phyloP scores from a whole-genome alignment of 2,797 vertebrate genomes.

The Serranus cabrilla region DNA sequence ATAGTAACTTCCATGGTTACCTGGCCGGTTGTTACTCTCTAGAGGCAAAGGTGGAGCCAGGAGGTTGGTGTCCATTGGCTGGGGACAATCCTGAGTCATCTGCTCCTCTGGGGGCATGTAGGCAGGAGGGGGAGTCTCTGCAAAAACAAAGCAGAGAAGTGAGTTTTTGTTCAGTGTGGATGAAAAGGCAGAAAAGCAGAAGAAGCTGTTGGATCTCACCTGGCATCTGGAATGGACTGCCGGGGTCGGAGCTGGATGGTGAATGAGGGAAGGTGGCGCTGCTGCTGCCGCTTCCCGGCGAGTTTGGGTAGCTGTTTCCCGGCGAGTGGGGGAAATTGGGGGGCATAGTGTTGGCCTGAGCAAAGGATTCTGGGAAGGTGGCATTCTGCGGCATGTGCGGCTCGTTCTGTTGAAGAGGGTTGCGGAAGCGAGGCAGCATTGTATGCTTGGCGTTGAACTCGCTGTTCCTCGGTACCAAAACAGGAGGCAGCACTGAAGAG shows the following conservation, averaged over 20 bases:
- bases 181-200: neutral
- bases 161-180: neutral
- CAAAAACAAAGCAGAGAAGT: constrained; percentile 52
- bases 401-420: constrained; percentile 93
- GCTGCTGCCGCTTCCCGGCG: constrained; percentile 94
- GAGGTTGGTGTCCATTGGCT: constrained; percentile 97
- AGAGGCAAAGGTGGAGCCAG: constrained; percentile 91
- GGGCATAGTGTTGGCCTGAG: constrained; percentile 91
- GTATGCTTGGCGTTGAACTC: constrained; percentile 99
- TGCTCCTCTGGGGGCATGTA: constrained; percentile 98
- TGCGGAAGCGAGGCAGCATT: constrained; percentile 97
- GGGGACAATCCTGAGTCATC: constrained; percentile 96
- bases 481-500: constrained; percentile 93
- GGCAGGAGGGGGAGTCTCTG: constrained; percentile 97
- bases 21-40: constrained; percentile 92
- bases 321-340: constrained; percentile 89
- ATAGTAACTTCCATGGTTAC: constrained; percentile 76
- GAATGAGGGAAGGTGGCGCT: constrained; percentile 95
- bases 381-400: constrained; percentile 98
- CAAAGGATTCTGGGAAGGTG: constrained; percentile 95
- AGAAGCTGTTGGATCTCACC: constrained; percentile 79
- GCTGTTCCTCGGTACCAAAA: constrained; percentile 98
- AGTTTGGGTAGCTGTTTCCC: constrained; percentile 96
- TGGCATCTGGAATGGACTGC: constrained; percentile 99
- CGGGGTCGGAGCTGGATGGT: constrained; percentile 96